These are phyloP conservation scores for Penelope pileata DNA, from an alignment of 2,113 vertebrate species.

Conservation along the genomic window DNA sequence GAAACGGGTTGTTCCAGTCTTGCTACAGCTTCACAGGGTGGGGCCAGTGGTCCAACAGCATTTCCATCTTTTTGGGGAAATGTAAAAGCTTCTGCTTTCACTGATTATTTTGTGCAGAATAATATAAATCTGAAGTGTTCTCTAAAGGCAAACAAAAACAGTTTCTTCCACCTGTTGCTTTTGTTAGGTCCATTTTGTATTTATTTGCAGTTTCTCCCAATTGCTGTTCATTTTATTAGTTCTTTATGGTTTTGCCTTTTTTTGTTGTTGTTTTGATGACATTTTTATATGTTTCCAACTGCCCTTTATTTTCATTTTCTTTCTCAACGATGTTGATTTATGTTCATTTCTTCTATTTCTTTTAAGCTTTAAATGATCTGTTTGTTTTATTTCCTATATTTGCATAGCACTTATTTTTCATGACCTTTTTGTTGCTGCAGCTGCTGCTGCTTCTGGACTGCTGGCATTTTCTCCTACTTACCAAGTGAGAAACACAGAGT, in stretches of 20 bases:
- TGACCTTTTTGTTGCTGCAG: conserved; percentile 63
- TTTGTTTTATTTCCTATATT: conserved; percentile 61
- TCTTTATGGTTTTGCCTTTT: conserved; percentile 12
- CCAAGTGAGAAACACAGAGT: not conserved
- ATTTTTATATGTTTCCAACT: conserved; percentile 52
- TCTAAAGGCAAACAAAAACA: not conserved
- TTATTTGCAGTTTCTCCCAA: conserved; percentile 34
- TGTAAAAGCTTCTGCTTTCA: not conserved
- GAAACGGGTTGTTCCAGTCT: not conserved
- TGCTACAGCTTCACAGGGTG: not conserved
- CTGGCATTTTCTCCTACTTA: not conserved
- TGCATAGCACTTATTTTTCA: conserved; percentile 61
- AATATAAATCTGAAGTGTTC: not conserved
- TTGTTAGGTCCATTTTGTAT: not conserved
- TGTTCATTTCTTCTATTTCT: not conserved
- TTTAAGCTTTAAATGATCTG: conserved; percentile 52
- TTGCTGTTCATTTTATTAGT: conserved; percentile 37
- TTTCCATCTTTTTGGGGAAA: not conserved
- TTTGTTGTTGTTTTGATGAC: conserved; percentile 1
- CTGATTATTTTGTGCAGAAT: not conserved
- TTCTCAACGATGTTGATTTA: conserved; percentile 22
- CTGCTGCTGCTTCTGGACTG: conserved; percentile 39
- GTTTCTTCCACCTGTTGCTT: not conserved
- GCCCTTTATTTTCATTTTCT: conserved; percentile 45
- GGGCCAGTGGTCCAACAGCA: not conserved